Evolutionary conservation across 1,140 invertebrate genomes (phyloP).

Genomic region (Anastatus disparis): DNA sequence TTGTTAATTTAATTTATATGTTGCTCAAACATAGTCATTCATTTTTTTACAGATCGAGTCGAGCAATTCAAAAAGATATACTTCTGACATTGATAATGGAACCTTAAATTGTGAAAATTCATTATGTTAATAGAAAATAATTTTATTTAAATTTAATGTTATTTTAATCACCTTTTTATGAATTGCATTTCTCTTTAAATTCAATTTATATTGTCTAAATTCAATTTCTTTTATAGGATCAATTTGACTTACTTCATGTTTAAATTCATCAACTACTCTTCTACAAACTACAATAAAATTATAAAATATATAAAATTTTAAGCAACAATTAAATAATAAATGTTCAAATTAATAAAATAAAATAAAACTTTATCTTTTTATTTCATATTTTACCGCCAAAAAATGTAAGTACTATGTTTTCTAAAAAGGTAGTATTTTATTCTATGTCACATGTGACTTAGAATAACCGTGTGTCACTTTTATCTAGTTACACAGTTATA

Average conservation of each 20-base stretch:
- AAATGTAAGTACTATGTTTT: too few relatives aligned
- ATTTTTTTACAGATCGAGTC: slow-evolving; percentile 83
- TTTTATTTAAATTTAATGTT: too few relatives aligned
- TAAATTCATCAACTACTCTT: slow-evolving; percentile 76
- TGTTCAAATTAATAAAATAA: neutral
- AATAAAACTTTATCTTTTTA: too few relatives aligned
- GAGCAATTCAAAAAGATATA: slow-evolving; percentile 82
- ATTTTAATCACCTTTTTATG: slow-evolving; percentile 70
- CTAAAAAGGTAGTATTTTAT: too few relatives aligned
- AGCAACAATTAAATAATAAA: neutral
- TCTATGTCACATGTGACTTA: too few relatives aligned
- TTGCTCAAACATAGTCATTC: slow-evolving; percentile 82
- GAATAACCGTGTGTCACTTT: too few relatives aligned
- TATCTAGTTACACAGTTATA: too few relatives aligned
- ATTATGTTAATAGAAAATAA: too few relatives aligned
- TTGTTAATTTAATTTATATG: slow-evolving; percentile 75
- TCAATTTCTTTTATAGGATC: slow-evolving; percentile 82
- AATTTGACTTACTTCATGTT: slow-evolving; percentile 73
- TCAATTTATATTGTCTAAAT: slow-evolving; percentile 83
- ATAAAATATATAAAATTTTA: neutral
- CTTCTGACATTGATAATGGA: slow-evolving; percentile 77
- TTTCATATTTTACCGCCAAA: too few relatives aligned
- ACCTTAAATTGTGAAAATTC: slow-evolving; percentile 61
- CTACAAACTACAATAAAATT: slow-evolving; percentile 73
- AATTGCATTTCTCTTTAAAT: slow-evolving; percentile 78